phyloP scores from a whole-genome alignment of 1,140 invertebrate genomes.

The Pachypeltis micranthus region DNA sequence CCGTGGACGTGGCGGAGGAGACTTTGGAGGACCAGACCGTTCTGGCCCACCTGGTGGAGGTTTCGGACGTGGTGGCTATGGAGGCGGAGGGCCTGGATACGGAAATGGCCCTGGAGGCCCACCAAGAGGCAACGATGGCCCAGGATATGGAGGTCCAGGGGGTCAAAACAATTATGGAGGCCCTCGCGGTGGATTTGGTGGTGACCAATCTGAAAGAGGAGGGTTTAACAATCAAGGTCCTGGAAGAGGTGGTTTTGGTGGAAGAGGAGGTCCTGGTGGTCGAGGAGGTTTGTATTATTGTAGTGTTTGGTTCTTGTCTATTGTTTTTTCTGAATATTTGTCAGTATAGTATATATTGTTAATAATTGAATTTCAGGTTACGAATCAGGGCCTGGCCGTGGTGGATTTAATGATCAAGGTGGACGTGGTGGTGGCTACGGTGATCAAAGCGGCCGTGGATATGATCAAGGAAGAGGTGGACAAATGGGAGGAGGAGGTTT shows the following conservation, averaged over 20 bases:
- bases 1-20: not conserved
- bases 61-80: conserved; percentile 7
- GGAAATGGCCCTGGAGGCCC: not conserved
- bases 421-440: not conserved
- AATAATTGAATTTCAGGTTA: not conserved
- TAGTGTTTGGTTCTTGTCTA: not conserved
- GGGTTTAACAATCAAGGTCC: not conserved
- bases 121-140: not conserved
- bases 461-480: not conserved
- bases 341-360: not conserved
- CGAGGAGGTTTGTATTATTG: not conserved
- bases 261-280: not conserved
- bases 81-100: not conserved
- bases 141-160: not conserved
- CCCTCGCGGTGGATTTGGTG: not conserved
- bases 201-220: not conserved
- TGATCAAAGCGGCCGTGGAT: not conserved
- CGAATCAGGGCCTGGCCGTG: not conserved
- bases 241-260: not conserved
- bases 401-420: no score
- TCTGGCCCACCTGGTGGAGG: not conserved
- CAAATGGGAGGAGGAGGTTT: not conserved
- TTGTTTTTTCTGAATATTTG: not conserved
- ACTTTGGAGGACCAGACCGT: not conserved
- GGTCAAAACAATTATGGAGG: not conserved